Conservation (phyloP, 2,797 vertebrate genomes). For the Oophaga sylvatica region DNA sequence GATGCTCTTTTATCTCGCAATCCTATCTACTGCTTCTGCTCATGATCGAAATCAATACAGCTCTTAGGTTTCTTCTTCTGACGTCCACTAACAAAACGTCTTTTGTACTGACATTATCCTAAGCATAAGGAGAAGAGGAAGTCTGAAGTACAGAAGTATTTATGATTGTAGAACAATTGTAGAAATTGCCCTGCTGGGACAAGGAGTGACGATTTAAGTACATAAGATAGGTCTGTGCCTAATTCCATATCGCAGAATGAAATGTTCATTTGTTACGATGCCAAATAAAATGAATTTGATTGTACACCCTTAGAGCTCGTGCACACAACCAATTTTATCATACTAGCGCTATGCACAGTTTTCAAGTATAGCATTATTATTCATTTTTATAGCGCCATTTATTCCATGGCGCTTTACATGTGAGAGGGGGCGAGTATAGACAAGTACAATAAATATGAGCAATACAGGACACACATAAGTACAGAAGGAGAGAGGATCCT, state of each 20-base stretch:
- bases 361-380: too few relatives aligned
- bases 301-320: neutral
- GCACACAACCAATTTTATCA: too few relatives aligned
- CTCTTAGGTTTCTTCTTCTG: neutral
- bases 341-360: too few relatives aligned
- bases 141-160: neutral
- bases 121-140: neutral
- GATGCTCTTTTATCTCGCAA: neutral
- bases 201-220: slow-evolving; percentile 8
- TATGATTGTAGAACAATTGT: slow-evolving; percentile 22
- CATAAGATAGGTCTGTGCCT: neutral
- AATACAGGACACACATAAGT: too few relatives aligned
- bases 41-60: neutral
- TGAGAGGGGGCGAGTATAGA: too few relatives aligned
- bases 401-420: too few relatives aligned
- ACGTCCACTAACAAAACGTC: slow-evolving; percentile 15
- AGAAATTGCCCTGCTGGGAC: neutral
- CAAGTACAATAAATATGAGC: too few relatives aligned
- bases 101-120: slow-evolving; percentile 9
- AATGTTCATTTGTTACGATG: neutral
- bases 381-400: too few relatives aligned
- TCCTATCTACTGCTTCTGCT: neutral
- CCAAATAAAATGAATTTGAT: neutral
- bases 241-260: neutral
- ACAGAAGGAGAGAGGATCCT: too few relatives aligned